Evolutionary conservation across 2,888 invertebrate genomes (phyloP).

Genomic region (Scaptomyza tumidula): DNA sequence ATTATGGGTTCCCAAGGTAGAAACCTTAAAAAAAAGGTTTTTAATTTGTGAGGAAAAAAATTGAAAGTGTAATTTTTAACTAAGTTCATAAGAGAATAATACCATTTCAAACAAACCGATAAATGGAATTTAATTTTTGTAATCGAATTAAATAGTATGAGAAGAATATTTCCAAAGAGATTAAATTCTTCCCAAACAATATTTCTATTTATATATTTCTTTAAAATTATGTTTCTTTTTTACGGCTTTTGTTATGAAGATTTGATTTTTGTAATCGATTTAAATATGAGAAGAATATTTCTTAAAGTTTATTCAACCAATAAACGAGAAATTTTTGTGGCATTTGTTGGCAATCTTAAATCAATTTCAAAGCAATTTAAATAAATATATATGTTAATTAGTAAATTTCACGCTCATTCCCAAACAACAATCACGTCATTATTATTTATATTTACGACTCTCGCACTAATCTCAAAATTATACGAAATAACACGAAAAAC

Average conservation of each 20-base stretch:
- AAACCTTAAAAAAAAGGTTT: background rate
- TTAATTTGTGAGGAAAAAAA: background rate
- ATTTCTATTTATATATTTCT: too few species aligned
- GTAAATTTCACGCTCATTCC: slow-evolving; percentile 2
- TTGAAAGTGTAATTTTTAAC: too few species aligned
- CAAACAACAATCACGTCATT: slow-evolving; percentile 40
- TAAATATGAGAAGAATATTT: too few species aligned
- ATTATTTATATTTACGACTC: slow-evolving; percentile 40
- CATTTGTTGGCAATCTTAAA: background rate
- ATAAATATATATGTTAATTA: slow-evolving; percentile 24
- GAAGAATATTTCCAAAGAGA: too few species aligned
- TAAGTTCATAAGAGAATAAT: too few species aligned
- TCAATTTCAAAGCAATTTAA: background rate
- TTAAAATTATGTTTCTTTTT: too few species aligned
- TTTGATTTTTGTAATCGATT: background rate
- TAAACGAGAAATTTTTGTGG: background rate
- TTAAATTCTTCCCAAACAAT: too few species aligned
- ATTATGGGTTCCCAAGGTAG: background rate
- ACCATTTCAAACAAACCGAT: too few species aligned
- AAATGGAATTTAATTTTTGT: too few species aligned
- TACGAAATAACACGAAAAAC: slow-evolving; percentile 49
- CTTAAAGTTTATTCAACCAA: background rate
- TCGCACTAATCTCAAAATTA: slow-evolving; percentile 37
- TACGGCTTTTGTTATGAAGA: too few species aligned
- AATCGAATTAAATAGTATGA: too few species aligned